phyloP scores from a whole-genome alignment of 92 coral and sea anemone species.

The Hydrozoanthus gracilis region DNA sequence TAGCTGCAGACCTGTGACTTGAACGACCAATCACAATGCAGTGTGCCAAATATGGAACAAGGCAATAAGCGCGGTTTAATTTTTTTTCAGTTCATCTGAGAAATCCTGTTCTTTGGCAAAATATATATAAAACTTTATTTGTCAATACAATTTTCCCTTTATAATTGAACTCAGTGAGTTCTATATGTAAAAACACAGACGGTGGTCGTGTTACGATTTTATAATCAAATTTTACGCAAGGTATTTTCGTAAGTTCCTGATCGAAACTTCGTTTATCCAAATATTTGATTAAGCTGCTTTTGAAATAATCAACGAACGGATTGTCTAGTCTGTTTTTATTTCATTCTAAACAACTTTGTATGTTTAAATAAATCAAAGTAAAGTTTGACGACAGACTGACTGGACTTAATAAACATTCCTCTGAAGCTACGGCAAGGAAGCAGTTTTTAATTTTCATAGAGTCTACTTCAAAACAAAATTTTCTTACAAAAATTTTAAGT shows the following conservation, averaged over 20 bases:
- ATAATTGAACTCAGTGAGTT: neutral
- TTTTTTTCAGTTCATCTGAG: neutral
- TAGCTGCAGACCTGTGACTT: constrained; percentile 86
- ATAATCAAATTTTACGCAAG: neutral
- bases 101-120: neutral
- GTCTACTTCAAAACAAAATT: no score
- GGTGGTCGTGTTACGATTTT: neutral
- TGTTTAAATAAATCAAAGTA: neutral
- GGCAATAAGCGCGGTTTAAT: constrained; percentile 80
- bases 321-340: constrained; percentile 1
- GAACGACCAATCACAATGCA: constrained; percentile 77
- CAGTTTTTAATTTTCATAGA: neutral
- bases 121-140: neutral
- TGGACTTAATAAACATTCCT: neutral
- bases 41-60: constrained; percentile 87
- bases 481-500: neutral
- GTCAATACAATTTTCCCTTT: neutral
- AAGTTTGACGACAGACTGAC: neutral
- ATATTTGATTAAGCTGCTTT: constrained; percentile 28
- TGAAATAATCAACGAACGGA: neutral
- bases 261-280: constrained; percentile 17
- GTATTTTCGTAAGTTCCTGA: neutral
- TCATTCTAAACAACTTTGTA: neutral
- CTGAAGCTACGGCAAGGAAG: neutral
- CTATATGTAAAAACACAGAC: constrained; percentile 3